Base-by-base conservation (phyloP, 2,797 vertebrate species). In the Sebastes oblongus region DNA sequence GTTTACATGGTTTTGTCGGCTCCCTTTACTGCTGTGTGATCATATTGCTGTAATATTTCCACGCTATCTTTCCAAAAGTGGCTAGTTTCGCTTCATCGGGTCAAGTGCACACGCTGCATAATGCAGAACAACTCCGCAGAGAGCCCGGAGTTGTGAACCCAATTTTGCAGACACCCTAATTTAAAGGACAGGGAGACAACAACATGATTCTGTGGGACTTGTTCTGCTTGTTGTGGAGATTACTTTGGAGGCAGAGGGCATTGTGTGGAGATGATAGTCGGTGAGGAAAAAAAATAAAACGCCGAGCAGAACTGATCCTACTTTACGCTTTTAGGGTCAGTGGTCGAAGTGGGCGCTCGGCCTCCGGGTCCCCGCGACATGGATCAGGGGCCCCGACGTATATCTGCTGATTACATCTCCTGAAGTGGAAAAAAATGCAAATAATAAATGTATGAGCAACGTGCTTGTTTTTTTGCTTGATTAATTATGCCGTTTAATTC, bases 401-500 rank as follows among this genome's bases (percentile, higher is more conserved):
- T 93, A 91, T 93, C 87, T 84, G 86, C 92, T 95, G 92, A 95
- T 95, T 95, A 93, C 90, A 88, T 94, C 92, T 95, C 90, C 91
- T 94, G 93, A 93, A 94, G 92, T 94, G 94, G 93, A 95, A 95
- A 94, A 94, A 95, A 95, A 96, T 95, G 93, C 94, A 95, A 95
- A 95, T 95, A 96, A 96, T 95, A 95, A 95, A 95, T 94, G 94
- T 95, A 94, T 94, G 94, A 95, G 94, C 94, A 93, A 92, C 91
- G 91, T 94, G 92, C 93, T 95, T 96, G 94, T 95, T 95, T 95
- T 94, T 95, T 95, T 95, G 94, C 94, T 93, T 94, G 95, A 96
- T 96, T 96, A 96, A 96, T 96, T 95, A 96, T 95, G 95, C 95
- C 93, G 94, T 95, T 96, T 96, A 96, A 96, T 96, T 96, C 94